Evolutionary conservation across 2,888 invertebrate genomes (phyloP), one percentile per base, ranked within the genome.

Genomic region (Polymixis flavicincta): DNA sequence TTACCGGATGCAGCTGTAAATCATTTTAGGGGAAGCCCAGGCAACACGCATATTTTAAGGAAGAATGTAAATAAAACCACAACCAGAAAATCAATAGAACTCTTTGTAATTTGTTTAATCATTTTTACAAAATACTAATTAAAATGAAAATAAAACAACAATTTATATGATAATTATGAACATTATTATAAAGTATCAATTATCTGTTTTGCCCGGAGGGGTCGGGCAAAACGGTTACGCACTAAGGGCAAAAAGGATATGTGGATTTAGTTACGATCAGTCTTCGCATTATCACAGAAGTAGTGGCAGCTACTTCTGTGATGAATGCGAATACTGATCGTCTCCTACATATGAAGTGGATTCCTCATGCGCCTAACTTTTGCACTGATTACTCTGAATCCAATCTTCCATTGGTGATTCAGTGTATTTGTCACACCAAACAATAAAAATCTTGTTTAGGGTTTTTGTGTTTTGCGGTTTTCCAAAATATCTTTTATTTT

Each of bases 381-480:
- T 61, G 37, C 60, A 61, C 0, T 60, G 60, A 60, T 60, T 60
- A 61, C 60, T n/a, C 59, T 32, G 59, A 59, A 22, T 59, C 59
- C 28, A 32, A 60, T 32, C 60, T 32, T 61, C 60, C 60, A 2
- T 2, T 13, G 13, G 60, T 11, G 22, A 11, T 52, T 59, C 17
- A 59, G 59, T 59, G 59, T 28, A 59, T 59, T 59, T 59, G 9
- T 28, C 32, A 37, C 13, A 59, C 57, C 19, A 55, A 57, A 59
- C 19, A 28, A 2, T 28, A 59, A 28, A 59, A n/a, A n/a, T n/a
- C n/a, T n/a, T 14, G 7, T 25, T 25, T 55, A 4, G 19, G 59
- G 2, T 19, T 32, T 32, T 28, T 59, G 37, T 59, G 37, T 59
- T 59, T 11, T 11, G 32, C 11, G 1, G 19, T 59, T 19, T 32